These are phyloP conservation scores for Crossocerus cetratus DNA, from an alignment of 2,888 invertebrate genomes.

Conservation along the genomic window DNA sequence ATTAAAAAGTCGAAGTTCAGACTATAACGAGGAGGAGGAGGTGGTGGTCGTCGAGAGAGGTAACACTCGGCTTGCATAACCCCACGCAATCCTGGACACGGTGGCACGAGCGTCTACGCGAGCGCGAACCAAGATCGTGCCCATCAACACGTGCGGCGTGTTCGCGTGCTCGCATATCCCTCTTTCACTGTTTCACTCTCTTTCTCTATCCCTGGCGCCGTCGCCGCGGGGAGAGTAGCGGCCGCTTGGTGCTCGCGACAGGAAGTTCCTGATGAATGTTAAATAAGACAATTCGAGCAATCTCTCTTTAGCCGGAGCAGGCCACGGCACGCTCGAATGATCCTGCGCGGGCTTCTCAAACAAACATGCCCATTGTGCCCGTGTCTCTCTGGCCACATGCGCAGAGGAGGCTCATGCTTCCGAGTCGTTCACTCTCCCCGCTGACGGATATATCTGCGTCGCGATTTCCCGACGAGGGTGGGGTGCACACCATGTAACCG, in stretches of 20 bases:
- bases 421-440: background rate
- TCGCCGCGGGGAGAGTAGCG: no score
- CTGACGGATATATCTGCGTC: background rate
- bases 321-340: background rate
- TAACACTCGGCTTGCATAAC: background rate
- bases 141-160: background rate
- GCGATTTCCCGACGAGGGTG: background rate
- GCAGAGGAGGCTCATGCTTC: constrained; percentile 2
- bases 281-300: background rate
- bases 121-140: background rate
- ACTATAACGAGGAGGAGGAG: no score
- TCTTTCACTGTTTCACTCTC: background rate
- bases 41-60: background rate
- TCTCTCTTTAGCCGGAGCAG: background rate
- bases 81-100: background rate
- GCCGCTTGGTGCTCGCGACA: background rate
- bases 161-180: background rate
- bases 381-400: background rate
- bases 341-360: background rate
- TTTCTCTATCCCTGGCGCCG: no score
- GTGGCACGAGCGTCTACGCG: background rate
- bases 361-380: background rate
- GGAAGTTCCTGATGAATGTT: background rate
- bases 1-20: background rate
- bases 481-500: background rate